These are phyloP conservation scores for Labeo rohita DNA, from an alignment of 2,113 vertebrate genomes.

Conservation along the genomic window DNA sequence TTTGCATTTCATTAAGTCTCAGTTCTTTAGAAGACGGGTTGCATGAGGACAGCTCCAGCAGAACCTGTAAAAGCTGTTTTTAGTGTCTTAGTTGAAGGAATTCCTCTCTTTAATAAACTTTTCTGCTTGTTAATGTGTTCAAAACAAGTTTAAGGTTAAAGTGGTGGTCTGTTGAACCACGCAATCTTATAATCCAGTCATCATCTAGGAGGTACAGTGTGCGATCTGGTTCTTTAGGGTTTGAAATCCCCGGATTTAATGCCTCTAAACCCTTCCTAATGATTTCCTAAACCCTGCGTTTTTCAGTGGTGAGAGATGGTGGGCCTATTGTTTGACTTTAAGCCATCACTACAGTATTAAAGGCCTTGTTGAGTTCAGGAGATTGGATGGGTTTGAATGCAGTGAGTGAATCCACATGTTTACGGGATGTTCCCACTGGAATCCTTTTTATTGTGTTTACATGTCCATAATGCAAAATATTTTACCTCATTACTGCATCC, in stretches of 20 bases:
- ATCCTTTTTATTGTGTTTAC: neutral
- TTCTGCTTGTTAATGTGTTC: neutral
- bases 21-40: neutral
- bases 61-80: neutral
- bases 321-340: constrained; percentile 10
- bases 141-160: neutral
- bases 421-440: neutral
- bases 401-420: neutral
- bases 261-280: constrained; percentile 15
- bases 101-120: neutral
- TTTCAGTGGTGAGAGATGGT: neutral
- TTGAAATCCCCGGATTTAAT: constrained; percentile 15
- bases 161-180: neutral
- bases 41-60: neutral
- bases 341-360: neutral
- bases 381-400: neutral
- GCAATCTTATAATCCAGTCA: neutral
- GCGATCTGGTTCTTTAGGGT: neutral
- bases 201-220: neutral
- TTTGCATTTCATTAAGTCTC: neutral
- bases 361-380: neutral
- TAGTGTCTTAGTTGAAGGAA: neutral
- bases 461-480: neutral
- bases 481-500: neutral
- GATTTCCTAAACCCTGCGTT: neutral